Conservation (phyloP, 1,140 invertebrate species). For the Drosophila triauraria region DNA sequence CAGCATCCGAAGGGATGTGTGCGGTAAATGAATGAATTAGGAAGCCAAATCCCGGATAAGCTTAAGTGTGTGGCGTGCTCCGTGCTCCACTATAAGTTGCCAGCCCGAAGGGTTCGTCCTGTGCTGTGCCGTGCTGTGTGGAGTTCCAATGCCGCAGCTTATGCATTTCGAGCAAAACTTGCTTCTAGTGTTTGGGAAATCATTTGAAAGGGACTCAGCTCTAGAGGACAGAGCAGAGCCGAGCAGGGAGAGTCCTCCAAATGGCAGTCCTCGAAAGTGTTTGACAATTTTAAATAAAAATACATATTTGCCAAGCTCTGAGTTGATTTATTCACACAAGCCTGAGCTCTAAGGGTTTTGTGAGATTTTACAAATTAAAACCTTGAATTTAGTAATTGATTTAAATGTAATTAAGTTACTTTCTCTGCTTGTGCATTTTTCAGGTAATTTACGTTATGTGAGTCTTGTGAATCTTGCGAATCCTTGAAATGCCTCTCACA, state of each 20-base stretch:
- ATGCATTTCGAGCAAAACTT: conserved; percentile 22
- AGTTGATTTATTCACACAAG: neutral
- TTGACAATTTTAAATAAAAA: neutral
- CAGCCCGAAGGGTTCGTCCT: neutral
- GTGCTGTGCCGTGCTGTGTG: too few species aligned
- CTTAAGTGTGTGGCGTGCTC: conserved; percentile 53
- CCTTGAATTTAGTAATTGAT: too few species aligned
- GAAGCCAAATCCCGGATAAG: conserved; percentile 55
- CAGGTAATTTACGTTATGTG: neutral
- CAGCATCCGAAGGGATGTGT: conserved; percentile 48
- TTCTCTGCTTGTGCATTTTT: too few species aligned
- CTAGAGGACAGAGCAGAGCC: neutral
- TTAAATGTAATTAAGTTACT: neutral
- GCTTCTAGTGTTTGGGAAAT: conserved; percentile 21
- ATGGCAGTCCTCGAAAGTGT: neutral
- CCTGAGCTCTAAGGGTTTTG: neutral
- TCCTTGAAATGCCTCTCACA: neutral
- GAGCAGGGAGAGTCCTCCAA: neutral
- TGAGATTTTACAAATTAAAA: too few species aligned
- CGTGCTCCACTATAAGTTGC: neutral
- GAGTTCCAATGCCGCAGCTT: conserved; percentile 19
- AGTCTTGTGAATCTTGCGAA: neutral
- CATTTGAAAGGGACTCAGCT: conserved; percentile 24
- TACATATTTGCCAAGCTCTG: neutral
- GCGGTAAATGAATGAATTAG: conserved; percentile 61